Evolutionary conservation across 2,113 vertebrate genomes (phyloP).

Genomic region (Danionella cerebrum): DNA sequence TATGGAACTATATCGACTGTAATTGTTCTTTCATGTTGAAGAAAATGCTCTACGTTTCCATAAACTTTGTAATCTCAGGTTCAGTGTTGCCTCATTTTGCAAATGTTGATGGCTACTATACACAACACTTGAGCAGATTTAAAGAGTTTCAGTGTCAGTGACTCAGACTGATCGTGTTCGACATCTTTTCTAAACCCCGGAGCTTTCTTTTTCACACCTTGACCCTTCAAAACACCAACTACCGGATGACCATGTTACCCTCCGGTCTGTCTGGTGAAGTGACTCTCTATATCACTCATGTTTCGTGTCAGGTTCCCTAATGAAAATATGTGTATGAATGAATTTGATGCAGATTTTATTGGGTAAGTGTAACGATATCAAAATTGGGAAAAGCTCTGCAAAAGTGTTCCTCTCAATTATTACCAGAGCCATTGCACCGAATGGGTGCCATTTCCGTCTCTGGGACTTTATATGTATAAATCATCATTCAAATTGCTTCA

Average conservation of each 20-base stretch:
- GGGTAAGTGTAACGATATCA: no score
- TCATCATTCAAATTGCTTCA: no score
- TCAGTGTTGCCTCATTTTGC: not conserved
- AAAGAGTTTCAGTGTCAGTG: not conserved
- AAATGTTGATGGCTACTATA: not conserved
- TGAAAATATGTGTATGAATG: no score
- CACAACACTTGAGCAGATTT: not conserved
- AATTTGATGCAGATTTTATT: no score
- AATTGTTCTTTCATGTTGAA: no score
- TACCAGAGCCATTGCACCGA: no score
- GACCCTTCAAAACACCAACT: constrained; percentile 1
- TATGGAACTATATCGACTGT: not conserved
- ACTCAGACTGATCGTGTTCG: not conserved
- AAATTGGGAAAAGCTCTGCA: no score
- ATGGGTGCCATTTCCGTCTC: no score
- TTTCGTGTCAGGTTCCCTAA: not conserved
- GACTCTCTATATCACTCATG: not conserved
- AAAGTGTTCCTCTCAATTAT: no score
- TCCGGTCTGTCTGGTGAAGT: not conserved
- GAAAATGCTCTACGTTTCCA: no score
- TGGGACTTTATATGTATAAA: no score
- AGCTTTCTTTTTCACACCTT: constrained; percentile 7
- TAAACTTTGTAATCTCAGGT: not conserved
- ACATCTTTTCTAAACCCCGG: constrained; percentile 6
- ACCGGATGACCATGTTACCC: constrained; percentile 10